A percentile compares a stretch with the other conserved stretches of the same genome.
Conservation (phyloP, 2,113 vertebrate species). For the Mellivora capensis region DNA sequence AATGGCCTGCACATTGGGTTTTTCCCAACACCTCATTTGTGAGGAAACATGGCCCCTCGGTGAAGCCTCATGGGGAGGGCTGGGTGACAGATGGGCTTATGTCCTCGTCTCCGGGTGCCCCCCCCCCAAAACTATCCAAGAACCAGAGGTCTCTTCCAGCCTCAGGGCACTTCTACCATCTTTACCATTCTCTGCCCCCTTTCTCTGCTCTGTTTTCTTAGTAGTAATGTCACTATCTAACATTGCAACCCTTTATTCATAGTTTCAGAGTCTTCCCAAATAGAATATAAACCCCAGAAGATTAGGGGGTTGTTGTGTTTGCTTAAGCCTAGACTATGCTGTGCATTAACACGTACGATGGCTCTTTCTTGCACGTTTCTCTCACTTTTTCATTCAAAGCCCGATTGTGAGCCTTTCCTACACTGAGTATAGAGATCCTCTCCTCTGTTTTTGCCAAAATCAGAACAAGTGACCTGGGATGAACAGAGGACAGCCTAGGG, state of each 20-base stretch:
- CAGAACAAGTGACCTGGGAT: too few relatives aligned
- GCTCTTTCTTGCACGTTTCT: background rate
- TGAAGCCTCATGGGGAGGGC: background rate
- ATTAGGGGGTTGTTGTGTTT: fast-evolving
- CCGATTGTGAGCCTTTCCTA: too few relatives aligned
- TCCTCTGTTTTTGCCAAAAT: background rate
- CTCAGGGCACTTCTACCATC: background rate
- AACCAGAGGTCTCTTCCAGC: background rate
- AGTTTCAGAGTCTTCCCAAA: background rate
- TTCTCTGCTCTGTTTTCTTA: background rate
- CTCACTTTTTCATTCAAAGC: background rate
- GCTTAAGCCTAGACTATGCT: background rate
- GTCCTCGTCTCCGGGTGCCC: background rate
- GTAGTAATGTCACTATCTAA: background rate
- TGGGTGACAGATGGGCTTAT: background rate
- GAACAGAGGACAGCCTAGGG: background rate
- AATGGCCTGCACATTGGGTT: background rate
- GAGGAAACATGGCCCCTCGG: background rate
- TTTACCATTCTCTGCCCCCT: too few relatives aligned
- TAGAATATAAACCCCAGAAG: background rate
- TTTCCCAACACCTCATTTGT: background rate
- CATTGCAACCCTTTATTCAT: background rate
- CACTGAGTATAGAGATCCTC: fast-evolving
- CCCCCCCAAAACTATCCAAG: background rate
- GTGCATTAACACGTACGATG: background rate